phyloP scores from a whole-genome alignment of 2,888 invertebrate genomes.

The Platycnemis pennipes region DNA sequence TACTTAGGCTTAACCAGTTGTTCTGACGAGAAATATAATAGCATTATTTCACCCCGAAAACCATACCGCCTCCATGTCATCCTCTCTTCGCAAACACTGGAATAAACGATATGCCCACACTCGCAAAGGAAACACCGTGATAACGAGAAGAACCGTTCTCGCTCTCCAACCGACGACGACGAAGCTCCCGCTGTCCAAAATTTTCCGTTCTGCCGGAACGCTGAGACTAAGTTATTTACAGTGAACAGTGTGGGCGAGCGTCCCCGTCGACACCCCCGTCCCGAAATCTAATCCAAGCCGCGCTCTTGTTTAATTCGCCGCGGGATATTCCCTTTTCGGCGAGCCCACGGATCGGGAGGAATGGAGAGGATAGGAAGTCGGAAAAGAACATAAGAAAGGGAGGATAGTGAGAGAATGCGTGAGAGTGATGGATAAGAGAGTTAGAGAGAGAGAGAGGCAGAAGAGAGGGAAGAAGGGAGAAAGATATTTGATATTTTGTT shows the following conservation, averaged over 20 bases:
- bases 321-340: background rate
- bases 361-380: background rate
- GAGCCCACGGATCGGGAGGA: background rate
- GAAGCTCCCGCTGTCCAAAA: background rate
- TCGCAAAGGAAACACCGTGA: too few species aligned
- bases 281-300: background rate
- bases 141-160: background rate
- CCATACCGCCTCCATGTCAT: too few species aligned
- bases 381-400: background rate
- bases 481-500: too few species aligned
- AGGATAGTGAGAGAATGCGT: too few species aligned
- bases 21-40: too few species aligned
- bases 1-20: too few species aligned
- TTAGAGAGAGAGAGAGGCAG: too few species aligned
- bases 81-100: too few species aligned
- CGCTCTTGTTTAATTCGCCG: background rate
- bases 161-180: background rate
- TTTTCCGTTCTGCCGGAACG: background rate
- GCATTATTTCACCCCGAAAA: too few species aligned
- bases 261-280: background rate
- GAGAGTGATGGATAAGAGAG: background rate
- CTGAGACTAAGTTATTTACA: conserved; percentile 10
- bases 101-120: too few species aligned
- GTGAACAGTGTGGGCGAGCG: background rate
- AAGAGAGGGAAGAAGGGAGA: background rate